A percentile compares a stretch with the other conserved stretches of the same genome.
phyloP scores from a whole-genome alignment of 23 tunicate species.

The Halocynthia aurantium region DNA sequence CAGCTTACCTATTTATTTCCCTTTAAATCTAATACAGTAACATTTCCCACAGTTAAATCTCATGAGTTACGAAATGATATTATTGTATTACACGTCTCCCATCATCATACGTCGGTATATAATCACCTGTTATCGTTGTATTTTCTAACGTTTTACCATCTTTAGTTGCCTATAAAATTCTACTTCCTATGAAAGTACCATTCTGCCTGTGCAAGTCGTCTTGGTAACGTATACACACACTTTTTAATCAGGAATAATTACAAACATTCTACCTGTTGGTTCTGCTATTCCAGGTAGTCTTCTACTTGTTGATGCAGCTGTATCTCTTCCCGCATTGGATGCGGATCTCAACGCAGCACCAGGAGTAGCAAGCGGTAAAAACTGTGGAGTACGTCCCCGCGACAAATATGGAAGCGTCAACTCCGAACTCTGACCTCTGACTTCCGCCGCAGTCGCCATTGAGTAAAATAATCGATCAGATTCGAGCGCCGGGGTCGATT shows the following conservation, averaged over 20 bases:
- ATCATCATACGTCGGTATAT: too few species aligned
- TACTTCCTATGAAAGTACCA: too few species aligned
- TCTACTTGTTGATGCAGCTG: slow-evolving; percentile 14
- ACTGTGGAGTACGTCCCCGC: slow-evolving; percentile 11
- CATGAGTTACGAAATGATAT: too few species aligned
- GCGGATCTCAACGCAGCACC: background rate
- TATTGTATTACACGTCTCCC: too few species aligned
- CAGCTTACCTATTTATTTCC: too few species aligned
- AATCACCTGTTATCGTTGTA: too few species aligned
- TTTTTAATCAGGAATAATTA: too few species aligned
- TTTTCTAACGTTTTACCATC: too few species aligned
- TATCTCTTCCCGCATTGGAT: background rate
- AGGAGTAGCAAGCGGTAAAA: slow-evolving; percentile 17
- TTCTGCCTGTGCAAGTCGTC: too few species aligned
- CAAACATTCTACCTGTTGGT: background rate
- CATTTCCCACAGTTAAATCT: too few species aligned
- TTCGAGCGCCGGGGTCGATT: slow-evolving; percentile 4
- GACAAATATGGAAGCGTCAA: background rate
- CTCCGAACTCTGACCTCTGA: background rate
- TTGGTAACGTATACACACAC: background rate
- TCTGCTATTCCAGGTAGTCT: slow-evolving; percentile 27
- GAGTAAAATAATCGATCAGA: background rate
- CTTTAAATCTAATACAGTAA: too few species aligned
- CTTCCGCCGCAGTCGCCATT: slow-evolving; percentile 19
- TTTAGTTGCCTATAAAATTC: too few species aligned